Evolutionary conservation across 2,888 invertebrate genomes (phyloP), one percentile per base, ranked within the genome.

Genomic region (Tricholauxania praeusta): DNA sequence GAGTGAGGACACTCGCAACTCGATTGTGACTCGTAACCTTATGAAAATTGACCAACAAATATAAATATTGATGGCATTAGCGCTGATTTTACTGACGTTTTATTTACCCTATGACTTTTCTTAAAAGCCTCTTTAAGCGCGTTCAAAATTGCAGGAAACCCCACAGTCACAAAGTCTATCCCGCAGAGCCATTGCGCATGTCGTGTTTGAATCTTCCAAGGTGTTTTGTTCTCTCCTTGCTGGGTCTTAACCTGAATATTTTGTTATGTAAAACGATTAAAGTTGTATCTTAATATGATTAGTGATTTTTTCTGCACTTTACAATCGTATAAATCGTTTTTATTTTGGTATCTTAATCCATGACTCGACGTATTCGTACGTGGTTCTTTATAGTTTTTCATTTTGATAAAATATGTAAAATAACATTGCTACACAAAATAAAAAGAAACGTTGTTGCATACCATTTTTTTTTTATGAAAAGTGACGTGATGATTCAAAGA

Each of bases 281-380:
- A 78, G 76, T 78, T 79, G 80, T 79, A 78, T 78, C 77, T 79
- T 81, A 78, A 78, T 74, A 77, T 77, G 74, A 79, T 80, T 80
- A 79, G 78, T 76, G 77, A 67, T 19, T 32, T 66, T 39, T 52
- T 65, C 39, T 62, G 28, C 60, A 32, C 60, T 62, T 62, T 39
- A 62, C 60, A 62, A 62, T 15, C 60, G 32, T 62, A n/a, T 62
- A 62, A 62, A 28, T 62, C 47, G 60, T 39, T 47, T 39, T 62
- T 1, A 32, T 3, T 39, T 39, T 4, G 7, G 5, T 39, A 39
- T 39, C 39, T 39, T 10, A 39, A 39, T 39, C 1, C 39, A 39
- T 39, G 39, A 1, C 28, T 2, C 28, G 28, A 28, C 4, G 28
- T 28, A 4, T 4, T 4, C 28, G 28, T 28, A 28, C 10, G 39